A percentile compares a stretch with the other conserved stretches of the same genome.
Conservation (phyloP, 2,888 invertebrate species). For the Agelastica alni region DNA sequence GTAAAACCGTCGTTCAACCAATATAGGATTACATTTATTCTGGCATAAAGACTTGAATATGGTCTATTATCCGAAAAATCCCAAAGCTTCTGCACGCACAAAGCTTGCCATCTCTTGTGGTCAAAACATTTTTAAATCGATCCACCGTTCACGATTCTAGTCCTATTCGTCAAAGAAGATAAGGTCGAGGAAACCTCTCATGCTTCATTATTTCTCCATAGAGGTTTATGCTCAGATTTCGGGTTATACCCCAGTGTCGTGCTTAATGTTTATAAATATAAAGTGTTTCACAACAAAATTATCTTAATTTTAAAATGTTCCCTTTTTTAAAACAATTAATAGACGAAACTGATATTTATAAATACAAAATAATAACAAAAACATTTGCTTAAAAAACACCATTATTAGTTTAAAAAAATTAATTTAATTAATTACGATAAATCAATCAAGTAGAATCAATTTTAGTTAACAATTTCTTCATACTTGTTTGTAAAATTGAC, state of each 20-base stretch:
- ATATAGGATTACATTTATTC: conserved; percentile 54
- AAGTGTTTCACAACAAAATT: too few species aligned
- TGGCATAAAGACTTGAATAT: conserved; percentile 52
- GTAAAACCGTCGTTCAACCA: conserved; percentile 46
- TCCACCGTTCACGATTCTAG: conserved; percentile 34
- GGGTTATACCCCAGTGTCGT: conserved; percentile 47
- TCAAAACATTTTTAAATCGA: conserved; percentile 57
- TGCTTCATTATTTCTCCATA: conserved; percentile 22
- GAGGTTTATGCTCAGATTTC: conserved; percentile 32
- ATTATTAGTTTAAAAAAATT: too few species aligned
- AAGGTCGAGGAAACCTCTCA: conserved; percentile 19
- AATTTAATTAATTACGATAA: too few species aligned
- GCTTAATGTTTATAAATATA: too few species aligned
- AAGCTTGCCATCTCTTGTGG: conserved; percentile 50
- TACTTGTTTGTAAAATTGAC: too few species aligned
- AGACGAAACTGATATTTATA: too few species aligned
- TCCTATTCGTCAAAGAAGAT: conserved; percentile 18
- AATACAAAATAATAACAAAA: too few species aligned
- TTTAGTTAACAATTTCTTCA: too few species aligned
- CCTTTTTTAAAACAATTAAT: too few species aligned
- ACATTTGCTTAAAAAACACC: too few species aligned
- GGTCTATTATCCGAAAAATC: conserved; percentile 54
- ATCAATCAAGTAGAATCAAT: too few species aligned
- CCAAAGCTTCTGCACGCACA: conserved; percentile 46
- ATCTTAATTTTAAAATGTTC: too few species aligned